These are phyloP conservation scores for Glaucopsyche alexis DNA, from an alignment of 2,888 invertebrate genomes.

Conservation along the genomic window DNA sequence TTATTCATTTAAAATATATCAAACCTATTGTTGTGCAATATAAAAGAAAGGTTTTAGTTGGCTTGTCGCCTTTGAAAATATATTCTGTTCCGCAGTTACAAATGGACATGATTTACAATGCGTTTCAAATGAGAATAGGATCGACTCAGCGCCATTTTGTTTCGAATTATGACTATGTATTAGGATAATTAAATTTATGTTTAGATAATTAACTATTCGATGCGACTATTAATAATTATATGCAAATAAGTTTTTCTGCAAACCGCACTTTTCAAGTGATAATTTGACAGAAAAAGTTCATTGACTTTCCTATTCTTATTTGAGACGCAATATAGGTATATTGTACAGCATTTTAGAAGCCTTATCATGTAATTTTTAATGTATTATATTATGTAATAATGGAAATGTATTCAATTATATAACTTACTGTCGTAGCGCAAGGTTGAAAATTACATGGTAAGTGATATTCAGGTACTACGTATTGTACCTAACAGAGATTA, in stretches of 20 bases:
- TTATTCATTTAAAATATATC: not conserved
- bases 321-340: too few relatives aligned
- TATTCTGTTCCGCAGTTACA: not conserved
- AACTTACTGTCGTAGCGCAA: slow-evolving; percentile 27
- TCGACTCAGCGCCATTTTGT: too few relatives aligned
- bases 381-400: slow-evolving; percentile 4
- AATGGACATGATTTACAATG: slow-evolving; percentile 45
- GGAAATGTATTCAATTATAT: slow-evolving; percentile 31
- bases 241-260: too few relatives aligned
- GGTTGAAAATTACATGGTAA: slow-evolving; percentile 35
- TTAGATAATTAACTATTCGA: too few relatives aligned
- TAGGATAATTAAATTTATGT: too few relatives aligned
- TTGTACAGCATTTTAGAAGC: slow-evolving; percentile 55
- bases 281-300: too few relatives aligned
- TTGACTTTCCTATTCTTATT: too few relatives aligned
- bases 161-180: too few relatives aligned
- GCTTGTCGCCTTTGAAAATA: slow-evolving; percentile 36
- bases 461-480: slow-evolving; percentile 37
- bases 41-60: slow-evolving; percentile 38
- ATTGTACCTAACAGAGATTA: slow-evolving; percentile 63
- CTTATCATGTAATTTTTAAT: slow-evolving; percentile 36
- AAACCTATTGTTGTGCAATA: slow-evolving; percentile 50
- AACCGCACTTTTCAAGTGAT: too few relatives aligned
- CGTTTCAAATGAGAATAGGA: too few relatives aligned
- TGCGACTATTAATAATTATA: too few relatives aligned